Evolutionary conservation across 23 tunicate species (phyloP), one percentile per base, ranked within the genome.

Genomic region (Botrylloides violaceus): DNA sequence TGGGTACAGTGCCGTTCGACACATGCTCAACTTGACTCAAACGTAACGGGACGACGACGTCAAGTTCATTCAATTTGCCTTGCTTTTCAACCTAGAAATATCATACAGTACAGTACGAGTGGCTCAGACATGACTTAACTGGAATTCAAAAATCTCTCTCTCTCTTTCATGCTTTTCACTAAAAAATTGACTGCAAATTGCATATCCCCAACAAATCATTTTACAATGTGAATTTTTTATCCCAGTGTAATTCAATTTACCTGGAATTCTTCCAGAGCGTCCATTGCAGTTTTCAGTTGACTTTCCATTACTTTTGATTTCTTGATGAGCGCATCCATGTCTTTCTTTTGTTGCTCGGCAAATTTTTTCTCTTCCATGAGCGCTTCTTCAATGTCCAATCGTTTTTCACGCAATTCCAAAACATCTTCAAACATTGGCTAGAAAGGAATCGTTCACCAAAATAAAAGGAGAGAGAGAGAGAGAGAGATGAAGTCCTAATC

Each of bases 61-160:
- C 89, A 2, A 95, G 79, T 50, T 95, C 96, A 73, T 95, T 95
- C 27, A 95, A 66, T 59, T 95, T 95, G 39, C 99, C 96, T 72
- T 95, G 99, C 76, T 95, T 95, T 70, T 95, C 99, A 39, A 87
- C 86, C 96, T 88, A 66, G 15, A 60, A 25, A 24, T n/a, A 25
- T 25, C 65, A 60, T 60, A n/a, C n/a, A n/a, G n/a, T n/a, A n/a
- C n/a, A n/a, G n/a, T n/a, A n/a, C n/a, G n/a, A n/a, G n/a, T n/a
- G n/a, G n/a, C n/a, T n/a, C n/a, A n/a, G n/a, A n/a, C n/a, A n/a
- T n/a, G n/a, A n/a, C n/a, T n/a, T n/a, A n/a, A n/a, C n/a, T n/a
- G n/a, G n/a, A n/a, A n/a, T n/a, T n/a, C n/a, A n/a, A n/a, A n/a
- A n/a, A n/a, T n/a, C n/a, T n/a, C n/a, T n/a, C n/a, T n/a, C n/a